A percentile compares a stretch with the other conserved stretches of the same genome.
Conservation (phyloP, 2,797 vertebrate species). For the Vireo griseus region DNA sequence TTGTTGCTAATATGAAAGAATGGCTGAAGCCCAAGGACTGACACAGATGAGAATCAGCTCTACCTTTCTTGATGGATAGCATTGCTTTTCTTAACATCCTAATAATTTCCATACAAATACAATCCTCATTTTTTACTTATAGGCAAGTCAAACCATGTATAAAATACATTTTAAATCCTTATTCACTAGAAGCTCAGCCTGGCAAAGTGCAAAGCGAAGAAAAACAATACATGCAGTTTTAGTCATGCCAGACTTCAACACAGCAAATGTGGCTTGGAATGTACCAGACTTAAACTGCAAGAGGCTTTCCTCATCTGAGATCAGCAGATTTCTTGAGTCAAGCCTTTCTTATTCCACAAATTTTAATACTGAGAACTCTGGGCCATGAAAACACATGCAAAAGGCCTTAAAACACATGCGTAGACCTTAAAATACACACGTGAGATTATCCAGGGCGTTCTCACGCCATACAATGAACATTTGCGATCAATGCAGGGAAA, state of each 20-base stretch:
- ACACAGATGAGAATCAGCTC: background rate
- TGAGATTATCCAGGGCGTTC: background rate
- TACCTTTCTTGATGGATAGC: background rate
- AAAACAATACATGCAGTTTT: background rate
- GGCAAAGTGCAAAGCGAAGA: background rate
- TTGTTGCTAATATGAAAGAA: background rate
- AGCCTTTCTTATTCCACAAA: background rate
- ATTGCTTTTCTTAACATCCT: background rate
- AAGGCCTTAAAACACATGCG: background rate
- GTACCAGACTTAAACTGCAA: background rate
- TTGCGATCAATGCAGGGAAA: background rate
- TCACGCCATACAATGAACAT: background rate
- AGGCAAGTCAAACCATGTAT: background rate
- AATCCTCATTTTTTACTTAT: background rate
- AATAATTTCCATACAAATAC: background rate
- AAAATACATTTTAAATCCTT: background rate
- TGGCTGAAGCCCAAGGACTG: background rate
- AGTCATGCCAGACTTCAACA: background rate
- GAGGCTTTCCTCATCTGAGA: background rate
- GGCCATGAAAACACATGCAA: background rate
- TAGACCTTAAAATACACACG: background rate
- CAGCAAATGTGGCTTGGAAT: background rate
- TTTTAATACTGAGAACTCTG: background rate
- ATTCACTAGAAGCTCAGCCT: background rate
- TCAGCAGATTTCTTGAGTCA: background rate